Evolutionary conservation across 2,113 vertebrate genomes (phyloP).

Genomic region (Petrocephalus microphthalmus): DNA sequence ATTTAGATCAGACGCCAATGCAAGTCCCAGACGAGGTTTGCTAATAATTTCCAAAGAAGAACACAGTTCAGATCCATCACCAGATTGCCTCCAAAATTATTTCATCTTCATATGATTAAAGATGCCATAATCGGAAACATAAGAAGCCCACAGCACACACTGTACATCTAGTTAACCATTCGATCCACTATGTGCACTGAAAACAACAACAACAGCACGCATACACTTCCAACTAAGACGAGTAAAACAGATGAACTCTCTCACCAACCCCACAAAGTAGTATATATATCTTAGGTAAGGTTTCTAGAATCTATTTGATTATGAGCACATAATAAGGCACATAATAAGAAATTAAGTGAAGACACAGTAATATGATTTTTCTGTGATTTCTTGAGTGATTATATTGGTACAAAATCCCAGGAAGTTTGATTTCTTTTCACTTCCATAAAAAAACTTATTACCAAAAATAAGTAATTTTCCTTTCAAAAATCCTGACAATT

Average conservation of each 20-base stretch:
- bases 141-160: slow-evolving; percentile 37
- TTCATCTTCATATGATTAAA: background rate
- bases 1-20: background rate
- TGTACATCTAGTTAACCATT: slow-evolving; percentile 30
- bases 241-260: slow-evolving; percentile 43
- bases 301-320: slow-evolving; percentile 64
- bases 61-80: background rate
- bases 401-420: slow-evolving; percentile 71
- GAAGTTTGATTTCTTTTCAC: slow-evolving; percentile 56
- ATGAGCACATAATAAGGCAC: slow-evolving; percentile 80
- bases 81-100: background rate
- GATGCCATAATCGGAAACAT: background rate
- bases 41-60: background rate
- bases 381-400: slow-evolving; percentile 57
- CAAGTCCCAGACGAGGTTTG: background rate
- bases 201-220: slow-evolving; percentile 56
- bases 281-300: slow-evolving; percentile 64
- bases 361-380: slow-evolving; percentile 65
- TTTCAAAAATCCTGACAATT: slow-evolving; percentile 69
- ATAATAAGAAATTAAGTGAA: slow-evolving; percentile 73
- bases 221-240: slow-evolving; percentile 43
- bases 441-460: slow-evolving; percentile 65
- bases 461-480: slow-evolving; percentile 74
- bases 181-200: slow-evolving; percentile 39
- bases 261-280: slow-evolving; percentile 61